phyloP scores from a whole-genome alignment of 2,113 vertebrate genomes.

The Casuarius casuarius region DNA sequence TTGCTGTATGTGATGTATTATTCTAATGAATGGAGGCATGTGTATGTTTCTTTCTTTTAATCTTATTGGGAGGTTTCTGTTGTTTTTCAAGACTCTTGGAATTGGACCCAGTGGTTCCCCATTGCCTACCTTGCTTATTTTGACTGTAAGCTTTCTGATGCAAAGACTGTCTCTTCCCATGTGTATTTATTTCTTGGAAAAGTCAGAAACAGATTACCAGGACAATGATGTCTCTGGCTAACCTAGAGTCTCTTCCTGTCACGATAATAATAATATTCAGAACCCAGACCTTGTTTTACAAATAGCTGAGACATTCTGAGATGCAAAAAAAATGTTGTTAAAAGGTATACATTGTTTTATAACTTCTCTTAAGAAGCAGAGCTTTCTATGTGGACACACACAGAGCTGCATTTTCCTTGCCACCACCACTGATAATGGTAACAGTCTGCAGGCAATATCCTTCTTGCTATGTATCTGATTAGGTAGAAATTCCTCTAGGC shows the following conservation, averaged over 20 bases:
- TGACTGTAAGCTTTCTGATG: neutral
- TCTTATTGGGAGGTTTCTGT: neutral
- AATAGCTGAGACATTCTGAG: neutral
- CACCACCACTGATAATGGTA: slow-evolving; percentile 16
- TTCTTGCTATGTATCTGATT: slow-evolving; percentile 60
- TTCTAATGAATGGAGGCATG: neutral
- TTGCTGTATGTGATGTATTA: neutral
- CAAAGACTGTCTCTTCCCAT: neutral
- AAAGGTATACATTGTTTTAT: neutral
- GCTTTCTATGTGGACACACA: neutral
- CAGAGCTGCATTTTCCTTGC: neutral
- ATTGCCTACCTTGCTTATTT: neutral
- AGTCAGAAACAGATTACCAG: neutral
- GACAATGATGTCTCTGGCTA: neutral
- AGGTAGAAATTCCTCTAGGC: slow-evolving; percentile 61
- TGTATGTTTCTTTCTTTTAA: fast-evolving
- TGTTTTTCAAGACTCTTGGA: neutral
- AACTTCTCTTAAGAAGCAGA: neutral
- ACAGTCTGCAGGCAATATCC: slow-evolving; percentile 54
- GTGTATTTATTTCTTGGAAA: neutral
- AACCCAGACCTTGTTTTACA: neutral
- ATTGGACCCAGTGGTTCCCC: neutral
- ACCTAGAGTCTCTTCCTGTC: neutral
- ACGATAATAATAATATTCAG: neutral
- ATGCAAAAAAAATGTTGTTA: neutral